phyloP scores from a whole-genome alignment of 2,888 invertebrate genomes.

The Rugalucina vietnamica region DNA sequence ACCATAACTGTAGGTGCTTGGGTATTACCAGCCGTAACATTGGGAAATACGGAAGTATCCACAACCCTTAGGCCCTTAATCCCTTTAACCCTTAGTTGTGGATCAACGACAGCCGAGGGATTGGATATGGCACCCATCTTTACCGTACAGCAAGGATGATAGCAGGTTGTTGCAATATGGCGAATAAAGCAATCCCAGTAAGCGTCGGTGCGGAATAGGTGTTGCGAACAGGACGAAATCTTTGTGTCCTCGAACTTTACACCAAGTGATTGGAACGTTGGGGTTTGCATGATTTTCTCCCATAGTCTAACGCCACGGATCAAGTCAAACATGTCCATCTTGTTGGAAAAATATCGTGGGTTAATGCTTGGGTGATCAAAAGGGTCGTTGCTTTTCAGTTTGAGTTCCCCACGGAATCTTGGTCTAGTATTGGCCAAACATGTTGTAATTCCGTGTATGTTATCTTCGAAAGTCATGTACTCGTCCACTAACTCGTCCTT shows the following conservation, averaged over 20 bases:
- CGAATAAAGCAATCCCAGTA: neutral
- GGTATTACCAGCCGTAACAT: neutral
- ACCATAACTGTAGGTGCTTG: constrained; percentile 7
- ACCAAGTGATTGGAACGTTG: neutral
- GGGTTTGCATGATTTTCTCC: neutral
- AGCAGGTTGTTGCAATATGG: neutral
- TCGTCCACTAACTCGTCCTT: neutral
- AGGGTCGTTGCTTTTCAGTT: neutral
- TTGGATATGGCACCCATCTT: neutral
- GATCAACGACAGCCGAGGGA: neutral
- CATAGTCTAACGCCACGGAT: neutral
- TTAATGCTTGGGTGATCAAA: neutral
- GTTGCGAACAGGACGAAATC: neutral
- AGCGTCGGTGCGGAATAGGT: neutral
- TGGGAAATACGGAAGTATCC: neutral
- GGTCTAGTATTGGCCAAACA: neutral
- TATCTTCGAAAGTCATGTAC: neutral
- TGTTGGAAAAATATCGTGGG: neutral
- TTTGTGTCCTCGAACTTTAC: neutral
- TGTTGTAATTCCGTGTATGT: neutral
- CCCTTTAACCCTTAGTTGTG: neutral
- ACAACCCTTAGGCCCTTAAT: neutral
- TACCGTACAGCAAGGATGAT: neutral
- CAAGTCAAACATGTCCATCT: neutral
- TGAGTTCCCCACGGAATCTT: neutral